Evolutionary conservation across 2,888 invertebrate genomes (phyloP).

Genomic region (Ochropleura leucogaster): DNA sequence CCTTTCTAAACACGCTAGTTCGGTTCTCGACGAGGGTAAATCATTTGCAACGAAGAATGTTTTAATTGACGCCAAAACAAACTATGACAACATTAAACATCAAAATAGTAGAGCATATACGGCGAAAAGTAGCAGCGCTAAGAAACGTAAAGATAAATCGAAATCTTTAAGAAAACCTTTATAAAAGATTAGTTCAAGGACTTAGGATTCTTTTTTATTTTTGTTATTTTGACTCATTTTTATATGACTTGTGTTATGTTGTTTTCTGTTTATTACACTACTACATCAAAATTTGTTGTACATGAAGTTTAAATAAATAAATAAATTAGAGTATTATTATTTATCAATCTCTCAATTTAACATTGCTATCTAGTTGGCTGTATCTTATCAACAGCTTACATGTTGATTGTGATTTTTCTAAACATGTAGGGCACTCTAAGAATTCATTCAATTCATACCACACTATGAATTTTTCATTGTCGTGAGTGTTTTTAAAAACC

Average conservation of each 20-base stretch:
- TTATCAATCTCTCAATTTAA: too few relatives aligned
- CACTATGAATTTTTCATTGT: too few relatives aligned
- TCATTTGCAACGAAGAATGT: conserved; percentile 30
- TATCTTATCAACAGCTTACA: too few relatives aligned
- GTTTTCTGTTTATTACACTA: neutral
- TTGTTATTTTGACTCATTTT: neutral
- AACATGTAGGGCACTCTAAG: too few relatives aligned
- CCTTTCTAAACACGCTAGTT: conserved; percentile 28
- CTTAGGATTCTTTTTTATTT: neutral
- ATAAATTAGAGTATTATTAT: too few relatives aligned
- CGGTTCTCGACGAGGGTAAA: conserved; percentile 24
- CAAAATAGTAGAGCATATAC: neutral
- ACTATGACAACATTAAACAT: neutral
- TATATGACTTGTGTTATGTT: neutral
- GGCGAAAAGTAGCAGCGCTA: neutral
- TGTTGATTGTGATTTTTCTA: too few relatives aligned
- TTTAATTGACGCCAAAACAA: neutral
- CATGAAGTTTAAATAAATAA: too few relatives aligned
- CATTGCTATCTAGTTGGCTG: too few relatives aligned
- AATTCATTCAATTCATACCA: too few relatives aligned
- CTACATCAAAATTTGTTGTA: neutral
- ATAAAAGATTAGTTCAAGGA: neutral
- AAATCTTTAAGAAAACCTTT: neutral
- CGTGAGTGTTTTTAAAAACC: too few relatives aligned
- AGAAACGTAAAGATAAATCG: neutral